Conservation (phyloP, 2,797 vertebrate species). For the Nyctibius grandis region DNA sequence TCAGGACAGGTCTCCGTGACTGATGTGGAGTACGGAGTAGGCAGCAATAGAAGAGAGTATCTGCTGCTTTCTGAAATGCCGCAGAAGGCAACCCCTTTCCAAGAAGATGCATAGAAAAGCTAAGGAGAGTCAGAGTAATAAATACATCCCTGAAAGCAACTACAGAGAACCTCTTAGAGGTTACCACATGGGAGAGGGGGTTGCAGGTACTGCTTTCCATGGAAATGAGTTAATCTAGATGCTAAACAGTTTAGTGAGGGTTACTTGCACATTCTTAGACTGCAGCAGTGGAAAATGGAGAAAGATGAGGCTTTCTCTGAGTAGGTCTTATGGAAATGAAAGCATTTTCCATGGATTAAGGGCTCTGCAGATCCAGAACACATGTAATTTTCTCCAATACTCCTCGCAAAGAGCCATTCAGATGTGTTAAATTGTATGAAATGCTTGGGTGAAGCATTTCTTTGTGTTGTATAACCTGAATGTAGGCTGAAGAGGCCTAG, state of each 20-base stretch:
- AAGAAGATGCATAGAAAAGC: background rate
- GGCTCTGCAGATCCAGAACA: conserved; percentile 25
- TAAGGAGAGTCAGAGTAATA: background rate
- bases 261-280: background rate
- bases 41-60: background rate
- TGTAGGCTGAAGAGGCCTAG: background rate
- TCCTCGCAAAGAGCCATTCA: background rate
- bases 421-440: background rate
- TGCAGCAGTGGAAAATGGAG: background rate
- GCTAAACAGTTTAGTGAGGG: conserved; percentile 26
- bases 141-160: background rate
- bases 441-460: background rate
- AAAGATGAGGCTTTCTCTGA: conserved; percentile 17
- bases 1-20: background rate
- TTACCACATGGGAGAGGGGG: background rate
- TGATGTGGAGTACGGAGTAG: background rate
- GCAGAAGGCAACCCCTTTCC: background rate
- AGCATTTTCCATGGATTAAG: conserved; percentile 34
- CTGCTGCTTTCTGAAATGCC: background rate
- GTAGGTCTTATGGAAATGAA: conserved; percentile 11
- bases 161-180: background rate
- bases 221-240: conserved; percentile 44
- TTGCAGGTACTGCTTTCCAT: background rate
- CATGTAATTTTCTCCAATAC: background rate
- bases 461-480: background rate